Evolutionary conservation across 2,113 vertebrate genomes (phyloP).

Genomic region (Nibea albiflora): DNA sequence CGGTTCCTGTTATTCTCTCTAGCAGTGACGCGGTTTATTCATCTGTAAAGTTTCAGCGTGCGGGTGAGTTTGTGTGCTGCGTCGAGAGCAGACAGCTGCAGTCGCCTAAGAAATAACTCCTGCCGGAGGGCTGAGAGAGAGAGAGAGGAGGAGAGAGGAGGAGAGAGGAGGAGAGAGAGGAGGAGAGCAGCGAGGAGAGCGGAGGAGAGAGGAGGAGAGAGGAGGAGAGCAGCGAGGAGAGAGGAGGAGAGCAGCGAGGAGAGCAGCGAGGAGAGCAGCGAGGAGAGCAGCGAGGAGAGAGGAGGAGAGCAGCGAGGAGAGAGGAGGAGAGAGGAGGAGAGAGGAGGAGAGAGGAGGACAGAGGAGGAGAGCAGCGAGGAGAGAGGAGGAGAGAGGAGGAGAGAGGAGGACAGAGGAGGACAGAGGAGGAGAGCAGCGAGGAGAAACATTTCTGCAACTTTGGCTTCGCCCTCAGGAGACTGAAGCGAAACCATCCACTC

Average conservation of each 20-base stretch:
- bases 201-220: too few species aligned
- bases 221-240: too few species aligned
- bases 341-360: not conserved
- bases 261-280: too few species aligned
- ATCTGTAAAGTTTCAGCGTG: slow-evolving; percentile 38
- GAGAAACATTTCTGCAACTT: slow-evolving; percentile 23
- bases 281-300: too few species aligned
- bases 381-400: not conserved
- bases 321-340: not conserved
- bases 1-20: slow-evolving; percentile 30
- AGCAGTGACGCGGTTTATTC: slow-evolving; percentile 29
- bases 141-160: not conserved
- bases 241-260: too few species aligned
- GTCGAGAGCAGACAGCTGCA: slow-evolving; percentile 43
- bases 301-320: too few species aligned
- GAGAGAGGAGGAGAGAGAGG: too few species aligned
- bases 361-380: too few species aligned
- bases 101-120: slow-evolving; percentile 39
- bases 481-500: slow-evolving; percentile 35
- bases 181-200: too few species aligned
- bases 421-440: too few species aligned
- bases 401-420: too few species aligned
- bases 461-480: slow-evolving; percentile 25
- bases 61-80: slow-evolving; percentile 8
- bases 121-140: slow-evolving; percentile 35